Conservation (phyloP, 2,797 vertebrate genomes). For the Molossus alvarezi region DNA sequence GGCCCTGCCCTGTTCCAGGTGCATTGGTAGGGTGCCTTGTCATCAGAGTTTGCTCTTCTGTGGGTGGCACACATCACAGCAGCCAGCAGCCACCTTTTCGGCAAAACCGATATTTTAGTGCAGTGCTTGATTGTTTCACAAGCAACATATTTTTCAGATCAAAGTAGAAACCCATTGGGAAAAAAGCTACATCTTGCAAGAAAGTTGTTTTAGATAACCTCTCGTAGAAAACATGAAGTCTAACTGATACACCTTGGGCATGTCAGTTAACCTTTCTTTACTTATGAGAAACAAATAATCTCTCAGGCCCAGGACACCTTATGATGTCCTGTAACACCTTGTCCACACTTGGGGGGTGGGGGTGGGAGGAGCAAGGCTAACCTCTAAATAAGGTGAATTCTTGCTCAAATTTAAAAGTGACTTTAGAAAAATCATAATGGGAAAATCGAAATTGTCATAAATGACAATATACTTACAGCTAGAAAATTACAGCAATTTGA, state of each 20-base stretch:
- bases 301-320: not conserved
- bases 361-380: not conserved
- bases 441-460: constrained; percentile 21
- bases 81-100: not conserved
- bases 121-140: not conserved
- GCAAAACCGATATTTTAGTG: not conserved
- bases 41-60: not conserved
- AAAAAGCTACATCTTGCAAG: not conserved
- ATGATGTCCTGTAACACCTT: not conserved
- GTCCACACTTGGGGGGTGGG: not conserved
- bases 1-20: not conserved
- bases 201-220: not conserved
- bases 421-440: not conserved
- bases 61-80: no score
- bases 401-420: constrained; percentile 20
- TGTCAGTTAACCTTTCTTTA: not conserved
- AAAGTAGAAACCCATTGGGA: not conserved
- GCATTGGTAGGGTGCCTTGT: not conserved
- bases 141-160: not conserved
- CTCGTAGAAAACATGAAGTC: not conserved
- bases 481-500: constrained; percentile 12
- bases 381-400: not conserved
- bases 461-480: not conserved
- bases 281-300: not conserved
- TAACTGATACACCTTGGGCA: not conserved